Conservation (phyloP, 2,888 invertebrate species). For the Ecdyonurus torrentis region DNA sequence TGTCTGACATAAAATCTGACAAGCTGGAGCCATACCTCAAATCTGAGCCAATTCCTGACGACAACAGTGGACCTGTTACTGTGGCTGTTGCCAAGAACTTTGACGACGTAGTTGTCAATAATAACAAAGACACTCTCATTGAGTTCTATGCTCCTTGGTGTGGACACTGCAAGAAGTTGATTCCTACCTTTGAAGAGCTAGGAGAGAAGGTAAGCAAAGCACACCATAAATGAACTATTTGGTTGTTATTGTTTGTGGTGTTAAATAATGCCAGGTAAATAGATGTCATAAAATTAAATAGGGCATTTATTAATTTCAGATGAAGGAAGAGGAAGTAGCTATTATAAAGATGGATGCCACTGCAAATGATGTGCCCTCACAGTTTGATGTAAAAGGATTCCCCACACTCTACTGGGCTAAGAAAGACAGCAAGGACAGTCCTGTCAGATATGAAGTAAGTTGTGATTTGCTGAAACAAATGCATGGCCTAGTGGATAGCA, state of each 20-base stretch:
- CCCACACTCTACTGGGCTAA: slow-evolving; percentile 95
- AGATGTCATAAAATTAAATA: not conserved
- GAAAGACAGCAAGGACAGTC: slow-evolving; percentile 58
- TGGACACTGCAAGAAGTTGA: slow-evolving; percentile 93
- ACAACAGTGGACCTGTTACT: slow-evolving; percentile 65
- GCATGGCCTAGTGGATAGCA: too few species aligned
- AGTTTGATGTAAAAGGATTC: slow-evolving; percentile 89
- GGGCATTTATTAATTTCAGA: too few species aligned
- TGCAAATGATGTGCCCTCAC: slow-evolving; percentile 88
- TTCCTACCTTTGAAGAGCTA: slow-evolving; percentile 86
- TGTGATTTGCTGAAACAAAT: too few species aligned
- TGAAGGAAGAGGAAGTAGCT: slow-evolving; percentile 69
- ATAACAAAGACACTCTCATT: slow-evolving; percentile 80
- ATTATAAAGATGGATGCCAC: slow-evolving; percentile 98
- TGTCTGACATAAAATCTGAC: slow-evolving; percentile 63
- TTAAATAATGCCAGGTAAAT: not conserved
- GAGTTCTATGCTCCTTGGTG: slow-evolving; percentile 99
- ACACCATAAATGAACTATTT: too few species aligned
- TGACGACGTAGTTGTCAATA: slow-evolving; percentile 80
- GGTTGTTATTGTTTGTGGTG: too few species aligned
- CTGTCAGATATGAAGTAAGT: slow-evolving; percentile 68
- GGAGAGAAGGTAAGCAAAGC: slow-evolving; percentile 31
- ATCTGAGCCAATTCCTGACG: slow-evolving; percentile 82
- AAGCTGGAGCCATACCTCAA: slow-evolving; percentile 84
- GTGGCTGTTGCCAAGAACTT: slow-evolving; percentile 96